phyloP scores from a whole-genome alignment of 2,113 vertebrate species.

The Cebidichthys violaceus region DNA sequence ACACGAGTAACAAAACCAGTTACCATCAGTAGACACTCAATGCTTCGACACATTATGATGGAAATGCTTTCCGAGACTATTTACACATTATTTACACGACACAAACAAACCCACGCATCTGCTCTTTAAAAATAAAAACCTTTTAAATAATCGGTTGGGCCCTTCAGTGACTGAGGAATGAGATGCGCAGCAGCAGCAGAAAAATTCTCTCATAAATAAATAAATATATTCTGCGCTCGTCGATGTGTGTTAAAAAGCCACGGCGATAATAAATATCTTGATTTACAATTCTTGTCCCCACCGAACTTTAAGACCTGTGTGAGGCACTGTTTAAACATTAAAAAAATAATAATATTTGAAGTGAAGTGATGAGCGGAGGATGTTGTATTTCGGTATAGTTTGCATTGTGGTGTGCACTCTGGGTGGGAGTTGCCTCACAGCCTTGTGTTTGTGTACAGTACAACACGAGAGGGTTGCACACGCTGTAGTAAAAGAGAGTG shows the following conservation, averaged over 20 bases:
- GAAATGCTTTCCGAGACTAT: slow-evolving; percentile 81
- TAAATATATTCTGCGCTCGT: slow-evolving; percentile 88
- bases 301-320: slow-evolving; percentile 66
- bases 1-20: slow-evolving; percentile 62
- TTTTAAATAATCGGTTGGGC: slow-evolving; percentile 80
- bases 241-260: slow-evolving; percentile 47
- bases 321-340: slow-evolving; percentile 67
- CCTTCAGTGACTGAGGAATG: slow-evolving; percentile 86
- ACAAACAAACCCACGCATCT: slow-evolving; percentile 70
- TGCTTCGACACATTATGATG: slow-evolving; percentile 79
- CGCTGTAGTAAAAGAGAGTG: slow-evolving; percentile 58
- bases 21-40: slow-evolving; percentile 81
- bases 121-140: slow-evolving; percentile 54
- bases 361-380: slow-evolving; percentile 80
- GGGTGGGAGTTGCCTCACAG: slow-evolving; percentile 46
- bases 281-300: slow-evolving; percentile 75
- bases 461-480: not conserved
- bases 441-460: slow-evolving; percentile 44
- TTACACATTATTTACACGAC: slow-evolving; percentile 77
- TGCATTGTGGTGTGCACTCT: slow-evolving; percentile 89
- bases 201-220: slow-evolving; percentile 93
- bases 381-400: slow-evolving; percentile 65
- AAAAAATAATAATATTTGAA: not conserved
- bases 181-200: slow-evolving; percentile 78
- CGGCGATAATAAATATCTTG: slow-evolving; percentile 80